These are phyloP conservation scores for Phyllostomus hastatus DNA, from an alignment of 2,113 vertebrate genomes.

Conservation along the genomic window DNA sequence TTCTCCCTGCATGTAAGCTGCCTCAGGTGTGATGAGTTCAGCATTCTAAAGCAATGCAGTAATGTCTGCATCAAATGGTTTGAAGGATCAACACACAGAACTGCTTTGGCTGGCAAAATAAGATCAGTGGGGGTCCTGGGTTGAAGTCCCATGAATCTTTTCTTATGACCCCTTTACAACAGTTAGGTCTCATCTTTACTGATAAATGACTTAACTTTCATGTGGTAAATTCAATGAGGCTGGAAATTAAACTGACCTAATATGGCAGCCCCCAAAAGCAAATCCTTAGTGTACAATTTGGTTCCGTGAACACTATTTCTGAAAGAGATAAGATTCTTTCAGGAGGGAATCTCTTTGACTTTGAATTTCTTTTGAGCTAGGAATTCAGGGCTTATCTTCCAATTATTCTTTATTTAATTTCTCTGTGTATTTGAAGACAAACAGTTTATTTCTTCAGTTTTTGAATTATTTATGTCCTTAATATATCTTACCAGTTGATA, in stretches of 20 bases:
- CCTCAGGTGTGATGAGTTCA: neutral
- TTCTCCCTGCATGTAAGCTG: neutral
- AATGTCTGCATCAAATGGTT: neutral
- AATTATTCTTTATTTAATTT: neutral
- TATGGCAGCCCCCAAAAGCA: neutral
- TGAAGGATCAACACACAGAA: neutral
- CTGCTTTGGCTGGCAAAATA: neutral
- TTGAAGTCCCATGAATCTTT: neutral
- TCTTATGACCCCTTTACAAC: neutral
- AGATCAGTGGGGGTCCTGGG: neutral
- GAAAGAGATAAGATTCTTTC: neutral
- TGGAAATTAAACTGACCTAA: slow-evolving; percentile 17
- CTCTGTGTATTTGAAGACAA: neutral
- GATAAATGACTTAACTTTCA: neutral
- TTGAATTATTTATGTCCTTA: neutral
- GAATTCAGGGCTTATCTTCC: neutral
- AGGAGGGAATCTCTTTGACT: neutral
- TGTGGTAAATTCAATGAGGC: neutral
- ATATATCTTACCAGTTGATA: neutral
- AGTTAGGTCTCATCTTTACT: neutral
- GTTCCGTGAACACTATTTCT: neutral
- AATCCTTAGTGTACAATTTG: neutral
- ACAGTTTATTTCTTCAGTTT: neutral
- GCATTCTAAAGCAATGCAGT: neutral
- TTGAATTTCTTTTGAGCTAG: neutral